phyloP scores from a whole-genome alignment of 2,888 invertebrate species.

The Epiblema foenella region DNA sequence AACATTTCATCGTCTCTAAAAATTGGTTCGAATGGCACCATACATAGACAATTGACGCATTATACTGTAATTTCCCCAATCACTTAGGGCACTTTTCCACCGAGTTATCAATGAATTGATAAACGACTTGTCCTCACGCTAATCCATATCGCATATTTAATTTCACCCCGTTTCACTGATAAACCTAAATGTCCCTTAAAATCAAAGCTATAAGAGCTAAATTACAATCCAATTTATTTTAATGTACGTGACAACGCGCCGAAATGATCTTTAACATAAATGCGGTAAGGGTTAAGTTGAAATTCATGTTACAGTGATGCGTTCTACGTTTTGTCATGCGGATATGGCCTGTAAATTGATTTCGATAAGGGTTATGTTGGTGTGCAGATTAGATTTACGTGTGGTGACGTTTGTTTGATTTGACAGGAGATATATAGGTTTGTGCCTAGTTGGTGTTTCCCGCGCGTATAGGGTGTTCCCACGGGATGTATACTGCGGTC shows the following conservation, averaged over 20 bases:
- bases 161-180: background rate
- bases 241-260: background rate
- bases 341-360: conserved; percentile 1
- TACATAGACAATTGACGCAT: background rate
- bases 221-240: background rate
- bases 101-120: background rate
- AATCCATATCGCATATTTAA: background rate
- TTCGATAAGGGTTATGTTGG: background rate
- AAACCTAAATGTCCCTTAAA: background rate
- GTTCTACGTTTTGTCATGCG: background rate
- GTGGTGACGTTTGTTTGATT: background rate
- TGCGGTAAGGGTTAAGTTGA: background rate
- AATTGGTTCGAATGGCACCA: too few species aligned
- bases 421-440: background rate
- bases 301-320: background rate
- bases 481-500: background rate
- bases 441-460: background rate
- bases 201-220: background rate
- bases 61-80: background rate
- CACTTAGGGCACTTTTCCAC: background rate
- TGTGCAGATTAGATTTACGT: background rate
- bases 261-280: background rate
- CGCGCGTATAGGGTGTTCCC: background rate
- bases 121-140: background rate
- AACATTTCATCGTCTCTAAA: too few species aligned